A percentile compares a stretch with the other conserved stretches of the same genome.
These are phyloP conservation scores for Pimpla rufipes DNA, from an alignment of 2,888 invertebrate species.

Conservation along the genomic window DNA sequence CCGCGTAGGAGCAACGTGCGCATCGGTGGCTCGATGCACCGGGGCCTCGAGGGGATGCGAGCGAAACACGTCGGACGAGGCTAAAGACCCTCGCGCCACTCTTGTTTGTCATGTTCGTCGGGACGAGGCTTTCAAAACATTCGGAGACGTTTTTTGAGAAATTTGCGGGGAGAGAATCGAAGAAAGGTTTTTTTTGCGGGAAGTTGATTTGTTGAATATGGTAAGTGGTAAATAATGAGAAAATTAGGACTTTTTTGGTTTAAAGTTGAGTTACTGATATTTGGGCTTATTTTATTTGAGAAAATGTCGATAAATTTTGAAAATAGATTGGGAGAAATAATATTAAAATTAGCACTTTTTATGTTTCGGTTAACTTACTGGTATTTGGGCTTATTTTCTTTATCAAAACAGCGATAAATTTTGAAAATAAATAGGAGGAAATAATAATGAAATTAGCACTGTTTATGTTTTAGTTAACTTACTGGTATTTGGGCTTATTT, in stretches of 20 bases:
- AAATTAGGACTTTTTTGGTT: neutral
- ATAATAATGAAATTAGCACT: too few relatives aligned
- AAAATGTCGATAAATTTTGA: too few relatives aligned
- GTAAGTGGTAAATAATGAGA: neutral
- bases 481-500: too few relatives aligned
- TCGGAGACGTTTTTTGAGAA: neutral
- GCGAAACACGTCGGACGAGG: conserved; percentile 12
- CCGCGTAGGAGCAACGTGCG: conserved; percentile 69
- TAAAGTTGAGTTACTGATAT: too few relatives aligned
- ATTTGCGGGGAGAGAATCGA: neutral
- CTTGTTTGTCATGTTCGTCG: neutral
- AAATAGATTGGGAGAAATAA: too few relatives aligned
- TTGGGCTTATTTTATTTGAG: too few relatives aligned
- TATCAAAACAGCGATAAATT: too few relatives aligned
- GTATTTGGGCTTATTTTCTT: too few relatives aligned
- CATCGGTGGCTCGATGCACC: conserved; percentile 30
- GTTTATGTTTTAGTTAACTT: too few relatives aligned
- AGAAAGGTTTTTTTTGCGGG: neutral
- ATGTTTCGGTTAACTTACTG: too few relatives aligned
- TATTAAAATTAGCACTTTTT: too few relatives aligned
- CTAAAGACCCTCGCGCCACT: conserved; percentile 7
- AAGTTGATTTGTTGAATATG: neutral
- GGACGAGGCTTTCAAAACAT: neutral
- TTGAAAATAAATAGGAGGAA: too few relatives aligned
- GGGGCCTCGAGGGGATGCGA: conserved; percentile 1